Conservation (phyloP, 2,113 vertebrate genomes). For the Coreoperca whiteheadi region DNA sequence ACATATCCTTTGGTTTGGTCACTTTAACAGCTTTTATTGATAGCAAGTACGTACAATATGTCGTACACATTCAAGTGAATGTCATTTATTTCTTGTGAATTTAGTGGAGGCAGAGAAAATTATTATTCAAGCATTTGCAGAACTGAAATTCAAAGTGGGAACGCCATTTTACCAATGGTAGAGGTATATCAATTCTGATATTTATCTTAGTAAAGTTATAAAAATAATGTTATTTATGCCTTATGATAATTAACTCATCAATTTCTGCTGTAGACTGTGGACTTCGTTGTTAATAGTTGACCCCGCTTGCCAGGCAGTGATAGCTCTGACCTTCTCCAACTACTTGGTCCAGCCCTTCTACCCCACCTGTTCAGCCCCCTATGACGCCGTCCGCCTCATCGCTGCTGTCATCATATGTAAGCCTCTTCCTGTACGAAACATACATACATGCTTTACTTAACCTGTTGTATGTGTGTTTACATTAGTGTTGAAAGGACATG, state of each 20-base stretch:
- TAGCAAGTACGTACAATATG: neutral
- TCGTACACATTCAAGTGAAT: neutral
- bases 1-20: neutral
- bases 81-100: neutral
- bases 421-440: conserved; percentile 23
- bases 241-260: neutral
- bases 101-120: neutral
- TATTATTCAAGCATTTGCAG: neutral
- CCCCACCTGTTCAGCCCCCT: conserved; percentile 78
- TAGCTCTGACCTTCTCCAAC: conserved; percentile 86
- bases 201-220: neutral
- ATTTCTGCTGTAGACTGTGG: conserved; percentile 78
- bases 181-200: neutral
- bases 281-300: conserved; percentile 87
- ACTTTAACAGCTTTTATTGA: neutral
- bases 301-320: conserved; percentile 87
- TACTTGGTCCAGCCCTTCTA: conserved; percentile 88
- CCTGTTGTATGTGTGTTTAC: neutral
- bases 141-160: neutral
- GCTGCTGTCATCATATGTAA: conserved; percentile 86
- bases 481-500: neutral
- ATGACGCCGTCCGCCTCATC: conserved; percentile 82
- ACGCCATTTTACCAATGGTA: neutral
- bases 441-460: neutral
- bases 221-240: neutral